Base-by-base conservation (phyloP, 30 jellyfish, hydroid and myxozoan species). In the Chrysaora quinquecirrha region DNA sequence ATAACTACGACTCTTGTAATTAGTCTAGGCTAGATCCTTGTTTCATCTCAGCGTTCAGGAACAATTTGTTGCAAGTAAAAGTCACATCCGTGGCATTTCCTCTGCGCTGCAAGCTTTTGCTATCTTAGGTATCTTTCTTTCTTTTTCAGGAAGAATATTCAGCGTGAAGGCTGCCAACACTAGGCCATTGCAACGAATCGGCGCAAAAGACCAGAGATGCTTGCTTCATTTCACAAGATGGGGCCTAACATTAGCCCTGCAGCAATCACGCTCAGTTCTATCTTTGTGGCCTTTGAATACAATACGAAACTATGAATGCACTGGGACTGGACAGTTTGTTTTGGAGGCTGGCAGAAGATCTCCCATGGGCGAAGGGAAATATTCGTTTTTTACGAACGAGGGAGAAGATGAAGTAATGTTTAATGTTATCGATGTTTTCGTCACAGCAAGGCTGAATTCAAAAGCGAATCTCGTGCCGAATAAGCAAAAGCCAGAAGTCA, bases 301-400 rank as follows among this genome's bases (percentile, higher is more conserved):
- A 23, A 93, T 93, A 3, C 71, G 98, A 47, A 93, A 93, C 66
- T 93, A 93, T 38, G 98, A 93, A 49, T 75, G 95, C 47, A 77
- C 98, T n/a, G 95, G 96, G 20, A 77, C 86, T 19, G 87, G 95
- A 35, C 90, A 85, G 76, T 93, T 93, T 75, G 34, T 90, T 20
- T 67, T 93, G 47, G 98, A 93, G 71, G 91, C 98, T 22, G 98
- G 98, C 19, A 62, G 98, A 32, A 67, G 96, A 38, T 88, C 98
- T 7, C 98, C 98, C 10, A 93, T 93, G 98, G 98, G 98, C 12
- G 91, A 75, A 64, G 98, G 98, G 38, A 61, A 77, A 48, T 93
- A 80, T 75, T 84, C 82, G 0, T 93, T 93, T 76, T 48, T 78
- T 66, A 93, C 98, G 11, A 71, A 43, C 33, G 85, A 79, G 21